Evolutionary conservation across 2,797 vertebrate species (phyloP).

Genomic region (Champsocephalus esox): DNA sequence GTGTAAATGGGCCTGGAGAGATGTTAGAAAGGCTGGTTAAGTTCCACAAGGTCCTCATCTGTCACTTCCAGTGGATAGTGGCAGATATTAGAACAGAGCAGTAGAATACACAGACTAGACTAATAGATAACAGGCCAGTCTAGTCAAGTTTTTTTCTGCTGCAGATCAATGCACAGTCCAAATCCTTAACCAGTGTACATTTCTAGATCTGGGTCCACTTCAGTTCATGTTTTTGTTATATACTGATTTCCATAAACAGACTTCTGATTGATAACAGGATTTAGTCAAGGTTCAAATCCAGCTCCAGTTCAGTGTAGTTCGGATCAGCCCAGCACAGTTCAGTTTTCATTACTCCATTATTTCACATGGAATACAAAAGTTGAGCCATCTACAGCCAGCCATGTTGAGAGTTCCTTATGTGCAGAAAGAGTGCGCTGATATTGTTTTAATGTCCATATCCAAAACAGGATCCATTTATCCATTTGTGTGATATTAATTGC

Average conservation of each 20-base stretch:
- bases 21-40: constrained; percentile 23
- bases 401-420: constrained; percentile 9
- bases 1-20: constrained; percentile 49
- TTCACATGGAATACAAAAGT: constrained; percentile 37
- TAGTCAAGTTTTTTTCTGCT: constrained; percentile 35
- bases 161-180: constrained; percentile 22
- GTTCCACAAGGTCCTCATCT: constrained; percentile 47
- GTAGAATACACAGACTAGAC: constrained; percentile 27
- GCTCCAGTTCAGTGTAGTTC: constrained; percentile 17
- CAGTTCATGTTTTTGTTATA: constrained; percentile 25
- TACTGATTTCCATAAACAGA: constrained; percentile 14
- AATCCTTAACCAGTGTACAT: constrained; percentile 15
- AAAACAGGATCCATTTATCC: constrained; percentile 32
- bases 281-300: constrained; percentile 37
- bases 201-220: constrained; percentile 27
- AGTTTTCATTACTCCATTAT: constrained; percentile 33
- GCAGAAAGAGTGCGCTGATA: constrained; percentile 20
- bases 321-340: constrained; percentile 23
- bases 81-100: constrained; percentile 18
- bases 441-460: constrained; percentile 20
- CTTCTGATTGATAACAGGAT: constrained; percentile 25
- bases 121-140: constrained; percentile 28
- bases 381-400: constrained; percentile 14
- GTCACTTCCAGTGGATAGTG: constrained; percentile 39
- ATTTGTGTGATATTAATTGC: constrained; percentile 1